Evolutionary conservation across 2,797 vertebrate genomes (phyloP).

Genomic region (Bradypodion pumilum): DNA sequence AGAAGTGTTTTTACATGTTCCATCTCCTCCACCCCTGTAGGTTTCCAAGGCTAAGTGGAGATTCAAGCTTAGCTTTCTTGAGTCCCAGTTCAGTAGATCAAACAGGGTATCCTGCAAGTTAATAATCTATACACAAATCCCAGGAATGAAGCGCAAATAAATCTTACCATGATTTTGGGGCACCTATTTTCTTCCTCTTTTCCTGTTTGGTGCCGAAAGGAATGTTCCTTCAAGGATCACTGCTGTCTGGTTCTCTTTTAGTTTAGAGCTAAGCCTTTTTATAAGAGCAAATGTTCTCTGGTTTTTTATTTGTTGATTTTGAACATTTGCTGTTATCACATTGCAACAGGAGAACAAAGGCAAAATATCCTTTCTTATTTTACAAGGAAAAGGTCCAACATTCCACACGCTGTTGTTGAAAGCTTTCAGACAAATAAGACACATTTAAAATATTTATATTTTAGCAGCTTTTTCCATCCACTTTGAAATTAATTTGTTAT

Average conservation of each 20-base stretch:
- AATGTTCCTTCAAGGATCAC: background rate
- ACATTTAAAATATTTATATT: background rate
- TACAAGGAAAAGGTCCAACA: slow-evolving; percentile 16
- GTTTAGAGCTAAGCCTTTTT: slow-evolving; percentile 2
- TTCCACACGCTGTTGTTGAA: background rate
- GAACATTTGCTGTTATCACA: background rate
- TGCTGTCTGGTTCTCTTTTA: background rate
- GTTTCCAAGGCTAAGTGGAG: too few species aligned
- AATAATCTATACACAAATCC: background rate
- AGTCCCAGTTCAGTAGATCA: too few species aligned
- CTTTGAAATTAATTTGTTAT: slow-evolving; percentile 2
- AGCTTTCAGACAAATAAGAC: slow-evolving; percentile 32
- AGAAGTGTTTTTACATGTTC: too few species aligned
- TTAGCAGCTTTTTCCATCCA: background rate
- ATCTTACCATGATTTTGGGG: background rate
- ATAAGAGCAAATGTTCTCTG: background rate
- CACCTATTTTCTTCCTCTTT: background rate
- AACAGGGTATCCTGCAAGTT: background rate
- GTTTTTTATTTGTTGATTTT: background rate
- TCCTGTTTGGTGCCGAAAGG: background rate
- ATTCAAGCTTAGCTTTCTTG: too few species aligned
- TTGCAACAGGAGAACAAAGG: background rate
- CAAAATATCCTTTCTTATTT: background rate
- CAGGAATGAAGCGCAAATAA: background rate
- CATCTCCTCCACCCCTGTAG: too few species aligned